Evolutionary conservation across 2,797 vertebrate species (phyloP).

Genomic region (Halcyon leucocephala): DNA sequence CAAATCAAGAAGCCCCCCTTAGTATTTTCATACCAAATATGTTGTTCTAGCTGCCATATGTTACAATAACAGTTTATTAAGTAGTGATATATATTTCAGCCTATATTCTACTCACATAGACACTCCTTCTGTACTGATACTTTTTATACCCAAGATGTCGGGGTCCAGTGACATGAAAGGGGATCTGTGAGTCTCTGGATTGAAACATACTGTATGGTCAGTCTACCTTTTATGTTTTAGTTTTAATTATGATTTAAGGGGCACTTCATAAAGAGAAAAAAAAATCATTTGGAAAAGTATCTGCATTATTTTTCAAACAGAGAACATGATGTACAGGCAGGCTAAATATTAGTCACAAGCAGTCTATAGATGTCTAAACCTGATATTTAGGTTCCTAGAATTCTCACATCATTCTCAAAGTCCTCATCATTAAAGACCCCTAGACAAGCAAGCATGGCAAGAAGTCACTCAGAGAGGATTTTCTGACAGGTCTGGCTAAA

Average conservation of each 20-base stretch:
- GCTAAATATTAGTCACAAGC: not conserved
- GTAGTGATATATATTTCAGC: not conserved
- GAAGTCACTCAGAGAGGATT: not conserved
- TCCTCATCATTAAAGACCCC: not conserved
- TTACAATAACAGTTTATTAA: constrained; percentile 63
- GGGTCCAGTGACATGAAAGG: not conserved
- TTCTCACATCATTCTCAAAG: not conserved
- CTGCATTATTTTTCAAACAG: not conserved
- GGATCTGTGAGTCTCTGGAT: not conserved
- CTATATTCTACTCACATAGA: not conserved
- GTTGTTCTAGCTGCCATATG: constrained; percentile 64
- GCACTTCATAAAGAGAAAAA: not conserved
- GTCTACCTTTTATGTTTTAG: not conserved
- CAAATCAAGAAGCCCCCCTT: constrained; percentile 64
- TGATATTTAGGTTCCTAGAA: not conserved
- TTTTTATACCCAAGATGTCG: not conserved
- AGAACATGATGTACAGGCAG: not conserved
- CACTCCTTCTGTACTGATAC: not conserved
- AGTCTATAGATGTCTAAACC: not conserved
- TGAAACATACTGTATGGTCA: not conserved
- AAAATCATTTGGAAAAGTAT: not conserved
- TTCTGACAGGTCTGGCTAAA: not conserved
- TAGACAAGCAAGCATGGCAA: not conserved
- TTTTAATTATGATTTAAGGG: not conserved
- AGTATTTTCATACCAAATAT: constrained; percentile 72